Base-by-base conservation (phyloP, 2,797 vertebrate genomes). In the Lacerta bilineata region DNA sequence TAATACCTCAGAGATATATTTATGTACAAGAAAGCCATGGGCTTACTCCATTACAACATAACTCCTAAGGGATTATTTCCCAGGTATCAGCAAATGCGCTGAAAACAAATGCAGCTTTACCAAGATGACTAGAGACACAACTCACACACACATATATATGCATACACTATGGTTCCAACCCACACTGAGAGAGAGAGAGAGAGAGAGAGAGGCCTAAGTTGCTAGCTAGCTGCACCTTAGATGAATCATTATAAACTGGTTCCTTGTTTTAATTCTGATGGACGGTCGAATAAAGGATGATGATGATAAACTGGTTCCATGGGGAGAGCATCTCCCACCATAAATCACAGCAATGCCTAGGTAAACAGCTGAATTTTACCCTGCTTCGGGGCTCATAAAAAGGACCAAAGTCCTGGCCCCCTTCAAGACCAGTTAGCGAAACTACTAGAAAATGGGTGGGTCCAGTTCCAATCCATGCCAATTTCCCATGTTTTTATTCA, bases 1-100 rank as follows among this genome's bases (percentile, higher is more conserved):
- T 93, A 96, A 95, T 91, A 92, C 94, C 95, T 93, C 68, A 59
- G 91, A 93, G 95, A 96, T 71, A 88, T 80, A 83, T 89, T 95
- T 93, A 93, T 85, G 69, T 79, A 88, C 87, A 94, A 91, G 87
- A 85, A 94, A 95, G 82, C 83, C 89, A 76, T 68, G 39, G 69
- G 87, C 64, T 50, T 15, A 50, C 50, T 72, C 86, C 29, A 55
- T 80, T 88, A 88, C 89, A 94, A 90, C 2, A 0, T 15, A 94
- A 94, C 55, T 95, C 95, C 93, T 94, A 84, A 43, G 91, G 88
- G 96, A 90, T 68, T 84, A 61, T 80, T 91, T 94, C 79, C 90
- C 87, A 94, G 81, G 87, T 18, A 29, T 87, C 59, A 93, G 75
- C 86, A 88, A 36, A 5, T n/a, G 29, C 61, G 91, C 10, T 64